Evolutionary conservation across 2,888 invertebrate genomes (phyloP).

Genomic region (Tetranychus truncatus): DNA sequence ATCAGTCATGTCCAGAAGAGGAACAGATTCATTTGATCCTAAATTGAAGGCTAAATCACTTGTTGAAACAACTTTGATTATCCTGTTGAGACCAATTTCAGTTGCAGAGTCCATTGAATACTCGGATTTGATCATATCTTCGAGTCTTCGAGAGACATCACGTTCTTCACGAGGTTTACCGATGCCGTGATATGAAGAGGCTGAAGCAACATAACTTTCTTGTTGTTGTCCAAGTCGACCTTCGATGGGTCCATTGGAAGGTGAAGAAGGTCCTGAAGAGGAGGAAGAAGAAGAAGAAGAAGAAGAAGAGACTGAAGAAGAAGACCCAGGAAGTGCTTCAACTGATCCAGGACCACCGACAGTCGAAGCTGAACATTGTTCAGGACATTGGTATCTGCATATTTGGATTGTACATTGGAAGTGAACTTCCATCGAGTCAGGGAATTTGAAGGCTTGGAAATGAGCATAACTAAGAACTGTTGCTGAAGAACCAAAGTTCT

Average conservation of each 20-base stretch:
- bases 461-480: slow-evolving; percentile 77
- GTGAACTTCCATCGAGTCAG: slow-evolving; percentile 87
- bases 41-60: slow-evolving; percentile 68
- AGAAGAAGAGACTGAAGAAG: background rate
- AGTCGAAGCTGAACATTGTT: slow-evolving; percentile 51
- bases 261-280: slow-evolving; percentile 8
- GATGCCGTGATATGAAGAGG: slow-evolving; percentile 16
- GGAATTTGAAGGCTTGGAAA: slow-evolving; percentile 87
- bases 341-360: slow-evolving; percentile 6
- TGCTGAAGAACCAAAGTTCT: slow-evolving; percentile 80
- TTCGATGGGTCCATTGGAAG: background rate
- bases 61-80: slow-evolving; percentile 54
- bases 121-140: background rate
- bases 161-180: slow-evolving; percentile 26
- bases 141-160: slow-evolving; percentile 19
- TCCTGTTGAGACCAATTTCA: slow-evolving; percentile 28
- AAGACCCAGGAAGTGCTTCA: background rate
- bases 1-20: slow-evolving; percentile 19
- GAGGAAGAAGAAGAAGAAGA: background rate
- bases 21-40: slow-evolving; percentile 30
- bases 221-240: slow-evolving; percentile 20
- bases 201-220: slow-evolving; percentile 12
- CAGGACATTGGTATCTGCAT: slow-evolving; percentile 76
- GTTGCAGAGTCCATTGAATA: slow-evolving; percentile 14
- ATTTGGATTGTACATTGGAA: slow-evolving; percentile 89